These are phyloP conservation scores for Casuarius casuarius DNA, from an alignment of 2,113 vertebrate genomes.

Conservation along the genomic window DNA sequence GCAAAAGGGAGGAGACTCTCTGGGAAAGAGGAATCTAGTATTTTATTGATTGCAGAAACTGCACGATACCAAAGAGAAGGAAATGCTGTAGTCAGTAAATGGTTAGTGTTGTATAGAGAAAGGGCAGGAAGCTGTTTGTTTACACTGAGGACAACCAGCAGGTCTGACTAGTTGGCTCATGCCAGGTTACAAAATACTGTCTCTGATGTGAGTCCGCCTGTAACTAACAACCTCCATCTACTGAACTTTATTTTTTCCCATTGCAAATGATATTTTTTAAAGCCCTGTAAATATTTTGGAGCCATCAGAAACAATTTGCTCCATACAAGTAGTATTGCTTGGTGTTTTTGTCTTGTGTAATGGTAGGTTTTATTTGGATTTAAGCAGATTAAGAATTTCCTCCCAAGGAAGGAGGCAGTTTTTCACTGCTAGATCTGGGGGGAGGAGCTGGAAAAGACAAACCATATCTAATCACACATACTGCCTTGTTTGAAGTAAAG, in stretches of 20 bases:
- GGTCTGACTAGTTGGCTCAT: conserved; percentile 31
- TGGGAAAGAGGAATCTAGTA: not conserved
- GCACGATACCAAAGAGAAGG: not conserved
- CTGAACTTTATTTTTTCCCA: not conserved
- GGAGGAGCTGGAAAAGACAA: conserved; percentile 49
- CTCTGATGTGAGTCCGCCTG: not conserved
- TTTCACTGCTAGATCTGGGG: not conserved
- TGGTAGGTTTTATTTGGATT: not conserved
- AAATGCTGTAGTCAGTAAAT: not conserved
- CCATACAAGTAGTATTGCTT: not conserved
- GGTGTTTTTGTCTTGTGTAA: not conserved
- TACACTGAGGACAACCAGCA: not conserved
- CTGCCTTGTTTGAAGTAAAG: not conserved
- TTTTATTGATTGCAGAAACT: not conserved
- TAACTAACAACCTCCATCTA: not conserved
- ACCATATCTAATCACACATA: not conserved
- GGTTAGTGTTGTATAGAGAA: not conserved
- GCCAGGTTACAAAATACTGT: not conserved
- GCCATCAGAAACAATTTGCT: not conserved
- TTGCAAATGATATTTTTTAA: not conserved
- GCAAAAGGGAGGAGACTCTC: not conserved
- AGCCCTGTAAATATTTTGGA: not conserved
- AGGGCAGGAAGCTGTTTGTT: conserved; percentile 23
- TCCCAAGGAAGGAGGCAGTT: conserved; percentile 27
- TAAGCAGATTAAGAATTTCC: not conserved